Evolutionary conservation across 2,113 vertebrate species (phyloP).

Genomic region (Heliornis fulica): DNA sequence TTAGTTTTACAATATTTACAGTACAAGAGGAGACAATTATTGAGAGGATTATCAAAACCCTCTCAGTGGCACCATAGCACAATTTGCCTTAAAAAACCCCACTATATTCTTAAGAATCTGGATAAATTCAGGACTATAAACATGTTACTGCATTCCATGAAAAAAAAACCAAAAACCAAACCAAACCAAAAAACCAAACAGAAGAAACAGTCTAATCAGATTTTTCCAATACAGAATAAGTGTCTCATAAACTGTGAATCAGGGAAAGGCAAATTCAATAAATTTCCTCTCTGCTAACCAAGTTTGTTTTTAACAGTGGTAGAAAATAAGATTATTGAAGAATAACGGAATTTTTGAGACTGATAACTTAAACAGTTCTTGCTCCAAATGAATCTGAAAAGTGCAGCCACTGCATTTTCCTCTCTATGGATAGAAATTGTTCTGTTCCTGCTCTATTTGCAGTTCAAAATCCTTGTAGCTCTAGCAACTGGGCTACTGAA

Average conservation of each 20-base stretch:
- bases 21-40: not conserved
- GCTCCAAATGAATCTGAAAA: not conserved
- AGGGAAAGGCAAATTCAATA: not conserved
- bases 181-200: too few species aligned
- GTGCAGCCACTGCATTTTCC: not conserved
- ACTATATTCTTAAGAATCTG: not conserved
- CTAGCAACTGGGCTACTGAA: not conserved
- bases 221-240: not conserved
- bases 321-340: conserved; percentile 6
- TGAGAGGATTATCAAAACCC: not conserved
- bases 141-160: not conserved
- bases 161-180: too few species aligned
- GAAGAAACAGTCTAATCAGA: not conserved
- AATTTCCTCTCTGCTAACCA: not conserved
- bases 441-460: not conserved
- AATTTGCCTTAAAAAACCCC: not conserved
- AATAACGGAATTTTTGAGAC: not conserved
- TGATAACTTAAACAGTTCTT: not conserved
- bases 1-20: not conserved
- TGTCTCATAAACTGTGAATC: not conserved
- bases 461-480: not conserved
- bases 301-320: not conserved
- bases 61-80: not conserved
- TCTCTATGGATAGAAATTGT: not conserved
- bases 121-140: not conserved